Evolutionary conservation across 2,888 invertebrate species (phyloP), one percentile per base, ranked within the genome.

Genomic region (Melolontha melolontha): DNA sequence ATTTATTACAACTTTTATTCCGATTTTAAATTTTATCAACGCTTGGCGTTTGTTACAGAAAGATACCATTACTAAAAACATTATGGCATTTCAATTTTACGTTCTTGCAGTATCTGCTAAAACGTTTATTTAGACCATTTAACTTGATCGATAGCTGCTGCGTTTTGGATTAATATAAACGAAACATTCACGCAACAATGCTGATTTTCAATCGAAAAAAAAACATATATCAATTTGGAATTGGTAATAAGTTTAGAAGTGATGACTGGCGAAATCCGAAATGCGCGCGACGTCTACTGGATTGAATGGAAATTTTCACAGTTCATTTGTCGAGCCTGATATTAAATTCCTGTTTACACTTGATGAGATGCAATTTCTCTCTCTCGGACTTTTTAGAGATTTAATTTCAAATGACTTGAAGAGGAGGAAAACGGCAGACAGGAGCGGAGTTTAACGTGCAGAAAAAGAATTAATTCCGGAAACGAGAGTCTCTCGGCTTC

Each of bases 401-500:
- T 62, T 66, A 51, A 59, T 66, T 66, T 59, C 42, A n/a, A 59
- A 59, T 52, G 62, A 62, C 27, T 52, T 29, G 51, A 52, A 34
- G 62, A 42, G 12, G 42, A 44, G 17, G 34, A 34, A 27, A 59
- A 27, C 47, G 29, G 27, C 22, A 27, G 34, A 62, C 27, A 42
- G 29, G 55, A 27, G 29, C 7, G 29, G n/a, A 49, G 41, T 34
- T 34, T 34, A 34, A 34, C 39, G 39, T 22, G 62, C 44, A 17
- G 47, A 52, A 47, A 54, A 44, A 40, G 47, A 67, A 63, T 63
- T 75, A 75, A 75, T 75, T 50, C 59, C 59, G 41, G 49, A 49
- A 49, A 57, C 27, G 66, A 50, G 39, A 50, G 50, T 8, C 22
- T 27, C 55, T 55, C n/a, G 42, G 50, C 27, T 41, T 41, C 49